These are phyloP conservation scores for Limanda limanda DNA, from an alignment of 2,113 vertebrate species.

Conservation along the genomic window DNA sequence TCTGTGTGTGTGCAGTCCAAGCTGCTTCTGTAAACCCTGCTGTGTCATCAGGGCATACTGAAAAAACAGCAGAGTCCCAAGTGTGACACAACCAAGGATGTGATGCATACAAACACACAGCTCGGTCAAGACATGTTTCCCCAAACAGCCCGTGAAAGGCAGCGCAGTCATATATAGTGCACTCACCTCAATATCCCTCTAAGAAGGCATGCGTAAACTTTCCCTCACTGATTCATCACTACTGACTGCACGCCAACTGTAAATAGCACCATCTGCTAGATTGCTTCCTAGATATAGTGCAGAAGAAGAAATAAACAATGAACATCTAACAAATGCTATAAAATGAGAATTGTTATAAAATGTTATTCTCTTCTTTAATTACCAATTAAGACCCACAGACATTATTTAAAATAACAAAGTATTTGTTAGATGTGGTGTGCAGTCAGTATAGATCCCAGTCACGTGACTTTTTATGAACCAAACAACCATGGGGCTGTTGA, in stretches of 20 bases:
- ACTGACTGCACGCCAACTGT: not conserved
- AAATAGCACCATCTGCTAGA: not conserved
- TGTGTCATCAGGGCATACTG: not conserved
- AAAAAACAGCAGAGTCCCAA: slow-evolving; percentile 8
- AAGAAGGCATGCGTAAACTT: not conserved
- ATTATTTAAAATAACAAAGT: too few species aligned
- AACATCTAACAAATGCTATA: not conserved
- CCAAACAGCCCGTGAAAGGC: not conserved
- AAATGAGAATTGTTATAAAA: not conserved
- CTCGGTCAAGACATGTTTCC: not conserved
- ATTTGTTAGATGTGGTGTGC: not conserved
- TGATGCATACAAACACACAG: slow-evolving; percentile 6
- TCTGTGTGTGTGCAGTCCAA: not conserved
- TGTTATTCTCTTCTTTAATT: not conserved
- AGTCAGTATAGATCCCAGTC: slow-evolving; percentile 4
- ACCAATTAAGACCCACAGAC: too few species aligned
- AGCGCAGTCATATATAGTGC: not conserved
- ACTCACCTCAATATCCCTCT: not conserved
- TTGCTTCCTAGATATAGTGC: not conserved
- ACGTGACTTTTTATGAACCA: not conserved
- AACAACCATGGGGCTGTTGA: slow-evolving; percentile 14
- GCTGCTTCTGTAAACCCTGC: slow-evolving; percentile 1
- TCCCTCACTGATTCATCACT: not conserved
- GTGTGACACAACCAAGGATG: slow-evolving; percentile 14
- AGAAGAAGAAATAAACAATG: not conserved